Base-by-base conservation (phyloP, 2,797 vertebrate genomes). In the Arrhamphus sclerolepis region DNA sequence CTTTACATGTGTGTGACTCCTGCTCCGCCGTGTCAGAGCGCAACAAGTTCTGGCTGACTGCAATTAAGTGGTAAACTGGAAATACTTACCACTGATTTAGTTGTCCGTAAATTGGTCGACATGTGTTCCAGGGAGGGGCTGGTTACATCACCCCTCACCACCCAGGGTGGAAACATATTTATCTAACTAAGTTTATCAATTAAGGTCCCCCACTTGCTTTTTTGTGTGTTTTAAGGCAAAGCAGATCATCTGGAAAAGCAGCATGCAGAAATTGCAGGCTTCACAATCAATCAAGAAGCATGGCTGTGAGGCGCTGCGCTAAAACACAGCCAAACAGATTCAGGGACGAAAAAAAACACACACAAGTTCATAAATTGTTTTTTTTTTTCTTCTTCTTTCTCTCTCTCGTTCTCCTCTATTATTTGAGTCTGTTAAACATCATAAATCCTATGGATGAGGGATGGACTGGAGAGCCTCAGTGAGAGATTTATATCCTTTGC, bases 51-150 rank as follows among this genome's bases (percentile, higher is more conserved):
- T 88, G 90, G 87, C 86, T 91, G 87, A 92, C 77, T 79, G 81
- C 83, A 91, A 91, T 92, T 90, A 91, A 92, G 90, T 85, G 66
- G 89, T 89, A 91, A 90, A 94, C 85, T 92, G 87, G 88, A 92
- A 91, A 92, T 91, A 89, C 90, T 92, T 90, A 87, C 75, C 77
- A 64, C 65, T 84, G 81, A 90, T 90, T 91, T 87, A 88, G 84
- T 84, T 87, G 83, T 89, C 81, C 84, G 82, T 87, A 85, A 90
- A 91, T 87, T 90, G 87, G 81, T 84, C 10, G 3, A 74, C 87
- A 86, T 84, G 77, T 84, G 87, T 89, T 92, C 87, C 83, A 82
- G 79, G 81, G 87, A 89, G 78, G 81, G 83, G 79, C 62, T 21
- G 76, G 65, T 92, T 85, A 89, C 83, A 75, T 85, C 89, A 89